Percentiles rank a stretch among this genome's conserved stretches.
Evolutionary conservation across 2,113 vertebrate species (phyloP).

Genomic region (Willisornis vidua): DNA sequence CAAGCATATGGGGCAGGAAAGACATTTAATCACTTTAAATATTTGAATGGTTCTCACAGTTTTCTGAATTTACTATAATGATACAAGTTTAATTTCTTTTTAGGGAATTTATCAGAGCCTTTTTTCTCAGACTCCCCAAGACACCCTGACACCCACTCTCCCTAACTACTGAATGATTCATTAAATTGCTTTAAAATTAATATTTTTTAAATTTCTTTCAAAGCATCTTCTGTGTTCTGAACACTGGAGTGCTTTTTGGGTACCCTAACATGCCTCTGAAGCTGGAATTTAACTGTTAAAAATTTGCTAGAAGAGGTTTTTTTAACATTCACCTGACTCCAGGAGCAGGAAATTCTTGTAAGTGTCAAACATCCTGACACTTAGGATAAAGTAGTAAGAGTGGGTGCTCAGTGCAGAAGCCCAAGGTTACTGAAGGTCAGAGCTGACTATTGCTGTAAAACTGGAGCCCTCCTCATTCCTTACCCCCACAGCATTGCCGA

Average conservation of each 20-base stretch:
- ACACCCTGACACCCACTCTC: neutral
- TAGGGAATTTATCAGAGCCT: neutral
- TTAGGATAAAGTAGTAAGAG: neutral
- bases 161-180: neutral
- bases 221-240: neutral
- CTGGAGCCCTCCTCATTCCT: neutral
- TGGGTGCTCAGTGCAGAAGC: neutral
- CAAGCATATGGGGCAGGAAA: neutral
- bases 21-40: neutral
- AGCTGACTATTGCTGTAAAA: neutral
- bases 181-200: neutral
- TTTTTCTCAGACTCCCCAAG: neutral
- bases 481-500: rapidly evolving
- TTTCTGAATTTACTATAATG: neutral
- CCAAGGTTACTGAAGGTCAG: neutral
- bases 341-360: neutral
- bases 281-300: neutral
- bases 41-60: neutral
- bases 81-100: neutral
- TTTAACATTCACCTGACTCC: neutral
- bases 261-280: neutral
- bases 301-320: neutral
- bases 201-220: neutral
- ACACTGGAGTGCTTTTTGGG: neutral
- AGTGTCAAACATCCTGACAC: neutral